Evolutionary conservation across 2,888 invertebrate species (phyloP).

Genomic region (Diploptera punctata): DNA sequence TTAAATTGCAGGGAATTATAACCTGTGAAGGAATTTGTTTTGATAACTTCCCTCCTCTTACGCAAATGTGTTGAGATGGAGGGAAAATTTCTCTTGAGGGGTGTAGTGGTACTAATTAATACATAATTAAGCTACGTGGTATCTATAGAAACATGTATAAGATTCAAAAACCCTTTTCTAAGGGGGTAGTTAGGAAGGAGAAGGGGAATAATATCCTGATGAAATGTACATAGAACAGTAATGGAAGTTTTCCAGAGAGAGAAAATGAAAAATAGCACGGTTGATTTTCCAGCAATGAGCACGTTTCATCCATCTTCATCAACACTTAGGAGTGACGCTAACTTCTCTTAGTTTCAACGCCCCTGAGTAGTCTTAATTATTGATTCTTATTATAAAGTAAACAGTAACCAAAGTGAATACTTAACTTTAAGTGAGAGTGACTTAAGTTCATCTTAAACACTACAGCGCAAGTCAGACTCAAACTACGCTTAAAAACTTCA

Average conservation of each 20-base stretch:
- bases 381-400: constrained; percentile 20
- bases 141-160: constrained; percentile 14
- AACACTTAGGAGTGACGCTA: neutral
- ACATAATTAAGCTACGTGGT: constrained; percentile 24
- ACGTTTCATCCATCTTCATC: constrained; percentile 28
- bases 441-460: neutral
- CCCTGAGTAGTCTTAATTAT: constrained; percentile 3
- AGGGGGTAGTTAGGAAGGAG: neutral
- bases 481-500: too few relatives aligned
- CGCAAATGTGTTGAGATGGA: neutral
- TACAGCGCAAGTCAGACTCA: too few relatives aligned
- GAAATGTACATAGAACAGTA: neutral
- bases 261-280: constrained; percentile 6
- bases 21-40: constrained; percentile 3
- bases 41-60: neutral
- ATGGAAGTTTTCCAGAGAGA: neutral
- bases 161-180: neutral
- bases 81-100: neutral
- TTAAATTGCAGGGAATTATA: neutral
- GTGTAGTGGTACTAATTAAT: constrained; percentile 18
- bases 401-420: constrained; percentile 5
- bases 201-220: neutral
- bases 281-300: constrained; percentile 24
- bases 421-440: neutral
- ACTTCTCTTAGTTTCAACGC: neutral